These are phyloP conservation scores for Drosophila orena DNA, from an alignment of 1,140 invertebrate genomes.

Conservation along the genomic window DNA sequence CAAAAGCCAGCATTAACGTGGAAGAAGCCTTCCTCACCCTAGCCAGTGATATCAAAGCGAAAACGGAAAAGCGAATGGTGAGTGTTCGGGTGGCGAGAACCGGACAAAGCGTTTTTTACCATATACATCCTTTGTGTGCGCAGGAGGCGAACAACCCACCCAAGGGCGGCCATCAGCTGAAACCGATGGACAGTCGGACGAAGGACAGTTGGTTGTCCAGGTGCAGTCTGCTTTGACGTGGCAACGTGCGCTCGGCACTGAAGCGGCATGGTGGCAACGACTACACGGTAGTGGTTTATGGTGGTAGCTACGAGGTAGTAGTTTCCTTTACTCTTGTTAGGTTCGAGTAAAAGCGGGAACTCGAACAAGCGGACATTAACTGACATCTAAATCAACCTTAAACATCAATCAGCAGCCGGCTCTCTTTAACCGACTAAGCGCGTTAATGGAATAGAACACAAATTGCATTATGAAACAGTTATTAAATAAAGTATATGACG, in stretches of 20 bases:
- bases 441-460: conserved; percentile 60
- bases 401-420: conserved; percentile 50
- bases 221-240: conserved; percentile 91
- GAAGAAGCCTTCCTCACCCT: conserved; percentile 96
- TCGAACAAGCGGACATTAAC: conserved; percentile 12
- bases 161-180: conserved; percentile 90
- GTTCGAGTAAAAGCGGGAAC: conserved; percentile 37
- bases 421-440: conserved; percentile 43
- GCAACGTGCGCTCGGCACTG: conserved; percentile 73
- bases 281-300: conserved; percentile 45
- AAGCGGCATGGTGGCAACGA: conserved; percentile 78
- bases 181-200: conserved; percentile 89
- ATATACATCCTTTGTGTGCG: conserved; percentile 34
- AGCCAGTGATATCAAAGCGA: conserved; percentile 96
- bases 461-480: conserved; percentile 70
- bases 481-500: conserved; percentile 70
- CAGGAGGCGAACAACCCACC: conserved; percentile 93
- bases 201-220: conserved; percentile 89
- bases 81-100: conserved; percentile 61
- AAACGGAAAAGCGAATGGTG: conserved; percentile 98
- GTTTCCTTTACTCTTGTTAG: conserved; percentile 83
- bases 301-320: conserved; percentile 74
- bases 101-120: conserved; percentile 12
- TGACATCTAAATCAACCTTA: conserved; percentile 37
- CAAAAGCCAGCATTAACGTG: conserved; percentile 95